These are phyloP conservation scores for Tapirus indicus DNA, from an alignment of 2,797 vertebrate species.

Conservation along the genomic window DNA sequence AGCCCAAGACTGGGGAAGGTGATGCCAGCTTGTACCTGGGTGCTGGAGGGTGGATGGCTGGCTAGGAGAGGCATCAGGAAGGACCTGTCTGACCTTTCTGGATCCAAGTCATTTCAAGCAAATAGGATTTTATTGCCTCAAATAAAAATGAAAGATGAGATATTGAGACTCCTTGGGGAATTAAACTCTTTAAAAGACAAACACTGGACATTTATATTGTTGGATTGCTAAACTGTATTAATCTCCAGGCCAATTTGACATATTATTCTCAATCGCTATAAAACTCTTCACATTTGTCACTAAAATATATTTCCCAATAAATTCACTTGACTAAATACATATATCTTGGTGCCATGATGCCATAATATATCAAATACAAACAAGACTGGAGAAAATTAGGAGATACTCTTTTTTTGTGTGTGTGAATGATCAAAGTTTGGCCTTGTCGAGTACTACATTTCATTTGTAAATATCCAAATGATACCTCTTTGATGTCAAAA, in stretches of 20 bases:
- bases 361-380: not conserved
- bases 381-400: not conserved
- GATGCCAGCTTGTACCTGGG: too few species aligned
- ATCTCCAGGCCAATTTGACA: not conserved
- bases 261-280: not conserved
- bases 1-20: too few species aligned
- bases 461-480: not conserved
- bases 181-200: conserved; percentile 27
- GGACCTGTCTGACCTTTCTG: not conserved
- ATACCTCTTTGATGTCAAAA: not conserved
- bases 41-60: rapidly evolving
- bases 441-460: not conserved
- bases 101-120: not conserved
- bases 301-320: not conserved
- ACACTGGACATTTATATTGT: not conserved
- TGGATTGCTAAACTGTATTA: not conserved
- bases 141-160: not conserved
- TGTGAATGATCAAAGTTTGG: not conserved
- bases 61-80: rapidly evolving
- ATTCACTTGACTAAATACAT: not conserved
- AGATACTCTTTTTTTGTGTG: not conserved
- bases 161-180: not conserved
- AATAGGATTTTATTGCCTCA: not conserved
- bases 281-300: not conserved
- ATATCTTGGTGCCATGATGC: not conserved